Percentiles rank a stretch among this genome's conserved stretches.
Conservation (phyloP, 2,797 vertebrate species). For the Anguilla anguilla region DNA sequence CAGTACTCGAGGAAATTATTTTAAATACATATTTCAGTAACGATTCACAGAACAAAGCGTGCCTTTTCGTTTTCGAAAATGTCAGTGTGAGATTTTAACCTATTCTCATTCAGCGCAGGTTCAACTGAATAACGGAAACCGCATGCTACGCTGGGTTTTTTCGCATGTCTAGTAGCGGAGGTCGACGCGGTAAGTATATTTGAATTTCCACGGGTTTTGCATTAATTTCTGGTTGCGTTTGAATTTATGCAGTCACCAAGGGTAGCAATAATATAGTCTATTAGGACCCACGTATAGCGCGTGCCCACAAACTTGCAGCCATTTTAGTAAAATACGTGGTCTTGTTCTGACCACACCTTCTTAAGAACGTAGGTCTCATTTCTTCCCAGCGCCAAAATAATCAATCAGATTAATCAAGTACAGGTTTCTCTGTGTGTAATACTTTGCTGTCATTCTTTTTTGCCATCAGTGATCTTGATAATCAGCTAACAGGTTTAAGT, state of each 20-base stretch:
- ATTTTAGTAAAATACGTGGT: too few species aligned
- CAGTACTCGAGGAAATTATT: not conserved
- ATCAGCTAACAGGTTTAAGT: too few species aligned
- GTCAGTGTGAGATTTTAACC: not conserved
- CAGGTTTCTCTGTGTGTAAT: too few species aligned
- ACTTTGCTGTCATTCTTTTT: too few species aligned
- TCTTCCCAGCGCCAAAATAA: too few species aligned
- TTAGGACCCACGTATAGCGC: too few species aligned
- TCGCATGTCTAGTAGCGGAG: conserved; percentile 10
- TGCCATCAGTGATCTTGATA: too few species aligned
- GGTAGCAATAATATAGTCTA: not conserved
- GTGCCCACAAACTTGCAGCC: too few species aligned
- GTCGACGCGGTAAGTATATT: not conserved
- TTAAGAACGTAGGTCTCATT: too few species aligned
- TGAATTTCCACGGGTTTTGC: not conserved
- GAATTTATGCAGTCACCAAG: not conserved
- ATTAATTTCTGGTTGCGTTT: not conserved
- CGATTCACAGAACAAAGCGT: not conserved
- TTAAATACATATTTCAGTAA: not conserved
- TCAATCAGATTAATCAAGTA: too few species aligned
- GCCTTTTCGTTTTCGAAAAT: not conserved
- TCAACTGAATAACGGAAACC: not conserved
- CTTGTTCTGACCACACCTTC: too few species aligned
- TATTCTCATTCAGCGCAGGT: not conserved
- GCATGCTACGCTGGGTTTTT: not conserved